A percentile compares a stretch with the other conserved stretches of the same genome.
Evolutionary conservation across 2,888 invertebrate species (phyloP).

Genomic region (Periphyllus acericola): DNA sequence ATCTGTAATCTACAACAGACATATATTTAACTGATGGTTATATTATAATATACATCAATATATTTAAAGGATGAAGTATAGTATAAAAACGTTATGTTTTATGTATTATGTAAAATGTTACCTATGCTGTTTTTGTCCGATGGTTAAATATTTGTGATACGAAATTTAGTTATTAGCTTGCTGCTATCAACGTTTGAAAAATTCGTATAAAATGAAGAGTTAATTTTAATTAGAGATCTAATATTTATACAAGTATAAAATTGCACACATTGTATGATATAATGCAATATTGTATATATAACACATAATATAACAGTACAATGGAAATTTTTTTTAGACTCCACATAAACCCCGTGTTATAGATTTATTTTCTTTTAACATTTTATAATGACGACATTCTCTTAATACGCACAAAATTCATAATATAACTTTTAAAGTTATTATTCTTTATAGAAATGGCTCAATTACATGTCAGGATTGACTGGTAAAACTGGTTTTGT

Average conservation of each 20-base stretch:
- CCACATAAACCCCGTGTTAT: background rate
- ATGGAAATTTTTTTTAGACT: too few relatives aligned
- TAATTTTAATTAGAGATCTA: too few relatives aligned
- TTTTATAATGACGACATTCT: background rate
- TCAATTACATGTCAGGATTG: background rate
- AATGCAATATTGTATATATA: too few relatives aligned
- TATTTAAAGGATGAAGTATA: background rate
- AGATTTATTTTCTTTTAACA: background rate
- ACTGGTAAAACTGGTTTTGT: constrained; percentile 37
- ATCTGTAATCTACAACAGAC: background rate
- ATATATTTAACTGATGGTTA: constrained; percentile 4
- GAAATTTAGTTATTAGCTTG: too few relatives aligned
- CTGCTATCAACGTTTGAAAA: too few relatives aligned
- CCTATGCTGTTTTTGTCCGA: too few relatives aligned
- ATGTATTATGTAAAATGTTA: background rate
- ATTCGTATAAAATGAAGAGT: too few relatives aligned
- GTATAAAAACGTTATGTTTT: background rate
- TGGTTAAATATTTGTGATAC: too few relatives aligned
- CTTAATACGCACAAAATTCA: background rate
- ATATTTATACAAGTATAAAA: too few relatives aligned
- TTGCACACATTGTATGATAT: too few relatives aligned
- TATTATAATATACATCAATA: background rate
- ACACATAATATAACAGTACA: too few relatives aligned
- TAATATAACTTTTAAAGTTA: background rate
- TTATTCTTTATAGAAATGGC: background rate